phyloP scores from a whole-genome alignment of 2,113 vertebrate genomes.

The Prochilodus magdalenae region DNA sequence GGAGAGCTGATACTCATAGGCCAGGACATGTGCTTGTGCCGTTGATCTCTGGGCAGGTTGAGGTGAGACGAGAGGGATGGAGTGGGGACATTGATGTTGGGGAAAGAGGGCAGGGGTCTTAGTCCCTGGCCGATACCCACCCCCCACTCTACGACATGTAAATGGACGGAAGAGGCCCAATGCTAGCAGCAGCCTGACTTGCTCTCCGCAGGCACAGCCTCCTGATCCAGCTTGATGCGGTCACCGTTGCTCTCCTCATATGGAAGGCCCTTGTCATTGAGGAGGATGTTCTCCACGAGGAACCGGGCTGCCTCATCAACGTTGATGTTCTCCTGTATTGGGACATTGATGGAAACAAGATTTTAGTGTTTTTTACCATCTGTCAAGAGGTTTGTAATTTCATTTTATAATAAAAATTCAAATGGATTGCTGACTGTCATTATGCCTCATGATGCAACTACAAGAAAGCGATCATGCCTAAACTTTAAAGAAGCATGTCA shows the following conservation, averaged over 20 bases:
- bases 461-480: too few relatives aligned
- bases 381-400: too few relatives aligned
- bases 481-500: too few relatives aligned
- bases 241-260: constrained; percentile 87
- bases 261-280: constrained; percentile 86
- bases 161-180: constrained; percentile 17
- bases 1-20: background rate
- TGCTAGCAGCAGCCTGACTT: constrained; percentile 93
- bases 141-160: constrained; percentile 12
- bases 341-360: constrained; percentile 8
- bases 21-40: background rate
- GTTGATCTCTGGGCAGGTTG: background rate
- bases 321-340: constrained; percentile 91
- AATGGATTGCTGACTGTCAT: too few relatives aligned
- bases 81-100: background rate
- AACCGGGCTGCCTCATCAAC: constrained; percentile 95
- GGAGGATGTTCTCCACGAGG: constrained; percentile 93
- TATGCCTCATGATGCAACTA: too few relatives aligned
- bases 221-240: constrained; percentile 87
- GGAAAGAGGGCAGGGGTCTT: background rate
- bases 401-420: too few relatives aligned
- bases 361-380: too few relatives aligned
- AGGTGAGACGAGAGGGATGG: background rate
- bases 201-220: constrained; percentile 82
- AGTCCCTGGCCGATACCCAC: background rate